Evolutionary conservation across 1,140 invertebrate species (phyloP).

Genomic region (Samia ricini): DNA sequence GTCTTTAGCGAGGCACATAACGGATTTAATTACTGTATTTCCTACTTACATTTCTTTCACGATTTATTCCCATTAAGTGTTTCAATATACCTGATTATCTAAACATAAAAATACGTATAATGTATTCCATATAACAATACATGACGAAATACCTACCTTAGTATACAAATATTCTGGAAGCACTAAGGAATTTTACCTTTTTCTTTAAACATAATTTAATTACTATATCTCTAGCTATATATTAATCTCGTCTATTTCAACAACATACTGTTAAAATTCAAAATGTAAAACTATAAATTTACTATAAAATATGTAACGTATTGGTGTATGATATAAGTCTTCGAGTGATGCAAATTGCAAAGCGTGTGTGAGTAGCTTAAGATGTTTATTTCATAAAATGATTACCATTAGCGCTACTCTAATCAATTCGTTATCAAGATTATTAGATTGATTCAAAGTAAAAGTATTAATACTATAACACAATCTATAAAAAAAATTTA

Average conservation of each 20-base stretch:
- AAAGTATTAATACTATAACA: background rate
- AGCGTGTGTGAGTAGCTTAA: background rate
- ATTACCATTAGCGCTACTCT: too few relatives aligned
- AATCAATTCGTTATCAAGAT: background rate
- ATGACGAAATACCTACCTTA: background rate
- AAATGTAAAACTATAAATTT: too few relatives aligned
- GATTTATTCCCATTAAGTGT: too few relatives aligned
- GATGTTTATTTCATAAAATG: background rate
- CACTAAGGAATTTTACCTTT: conserved; percentile 41
- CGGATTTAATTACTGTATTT: background rate
- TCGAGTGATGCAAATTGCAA: too few relatives aligned
- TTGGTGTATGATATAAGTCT: too few relatives aligned
- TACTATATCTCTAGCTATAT: conserved; percentile 19
- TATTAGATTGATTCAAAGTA: background rate
- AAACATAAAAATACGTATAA: background rate
- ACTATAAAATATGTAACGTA: too few relatives aligned
- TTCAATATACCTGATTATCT: background rate
- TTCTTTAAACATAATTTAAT: conserved; percentile 30
- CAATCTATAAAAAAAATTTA: background rate
- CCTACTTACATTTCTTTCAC: too few relatives aligned
- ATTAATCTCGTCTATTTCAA: conserved; percentile 21
- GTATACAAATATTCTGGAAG: conserved; percentile 36
- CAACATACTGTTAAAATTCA: conserved; percentile 11
- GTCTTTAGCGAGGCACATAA: too few relatives aligned
- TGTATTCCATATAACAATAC: background rate